Evolutionary conservation across 2,113 vertebrate species (phyloP).

Genomic region (Uria aalge): DNA sequence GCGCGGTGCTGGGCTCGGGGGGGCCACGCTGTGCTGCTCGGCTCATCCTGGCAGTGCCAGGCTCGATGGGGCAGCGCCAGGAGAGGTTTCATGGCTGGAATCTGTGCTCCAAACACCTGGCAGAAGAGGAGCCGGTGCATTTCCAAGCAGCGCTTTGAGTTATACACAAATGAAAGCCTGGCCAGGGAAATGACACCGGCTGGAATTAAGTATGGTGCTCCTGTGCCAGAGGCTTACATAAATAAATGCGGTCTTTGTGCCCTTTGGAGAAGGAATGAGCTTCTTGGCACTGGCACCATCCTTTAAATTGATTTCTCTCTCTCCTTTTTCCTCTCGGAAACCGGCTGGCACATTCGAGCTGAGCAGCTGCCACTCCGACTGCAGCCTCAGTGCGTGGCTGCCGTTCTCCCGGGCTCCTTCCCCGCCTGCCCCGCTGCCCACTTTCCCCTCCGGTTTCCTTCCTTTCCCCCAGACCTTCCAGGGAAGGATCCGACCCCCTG

Average conservation of each 20-base stretch:
- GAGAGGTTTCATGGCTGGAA: fast-evolving
- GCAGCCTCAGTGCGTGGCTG: neutral
- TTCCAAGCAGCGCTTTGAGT: neutral
- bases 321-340: neutral
- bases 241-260: neutral
- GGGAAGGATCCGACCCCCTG: neutral
- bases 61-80: fast-evolving
- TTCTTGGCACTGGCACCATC: neutral
- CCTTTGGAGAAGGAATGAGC: neutral
- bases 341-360: neutral
- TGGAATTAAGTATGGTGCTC: neutral
- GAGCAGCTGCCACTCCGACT: fast-evolving
- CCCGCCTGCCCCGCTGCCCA: neutral
- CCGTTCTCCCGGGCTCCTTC: neutral
- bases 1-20: fast-evolving
- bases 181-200: neutral
- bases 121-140: neutral
- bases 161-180: neutral
- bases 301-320: neutral
- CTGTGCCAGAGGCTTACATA: neutral
- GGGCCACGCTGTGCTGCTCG: neutral
- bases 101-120: neutral
- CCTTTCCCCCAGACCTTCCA: neutral
- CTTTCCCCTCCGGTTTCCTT: neutral
- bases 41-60: neutral